These are phyloP conservation scores for Erythrocercus mccallii DNA, from an alignment of 2,113 vertebrate species.

Conservation along the genomic window DNA sequence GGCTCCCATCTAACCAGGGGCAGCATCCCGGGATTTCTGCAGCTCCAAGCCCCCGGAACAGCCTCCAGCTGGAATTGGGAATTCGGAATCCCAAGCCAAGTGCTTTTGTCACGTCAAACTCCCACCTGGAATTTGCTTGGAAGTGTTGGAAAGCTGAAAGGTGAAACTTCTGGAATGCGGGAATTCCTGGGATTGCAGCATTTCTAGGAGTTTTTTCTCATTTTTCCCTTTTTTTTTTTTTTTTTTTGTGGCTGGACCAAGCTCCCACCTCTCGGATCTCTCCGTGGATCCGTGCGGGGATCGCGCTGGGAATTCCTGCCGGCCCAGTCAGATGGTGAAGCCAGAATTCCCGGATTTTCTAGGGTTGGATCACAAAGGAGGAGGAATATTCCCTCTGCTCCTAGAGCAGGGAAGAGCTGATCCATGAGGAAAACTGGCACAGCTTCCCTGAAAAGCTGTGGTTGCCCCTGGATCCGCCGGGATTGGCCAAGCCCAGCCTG, in stretches of 20 bases:
- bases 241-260: neutral
- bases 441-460: neutral
- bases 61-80: neutral
- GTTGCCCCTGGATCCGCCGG: neutral
- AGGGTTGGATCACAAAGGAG: neutral
- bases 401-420: neutral
- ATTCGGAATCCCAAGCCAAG: neutral
- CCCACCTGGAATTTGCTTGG: neutral
- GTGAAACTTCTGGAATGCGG: neutral
- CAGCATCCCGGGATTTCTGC: constrained; percentile 15
- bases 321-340: neutral
- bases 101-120: neutral
- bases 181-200: neutral
- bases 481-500: neutral
- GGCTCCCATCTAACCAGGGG: constrained; percentile 23
- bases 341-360: neutral
- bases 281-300: neutral
- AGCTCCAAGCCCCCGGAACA: neutral
- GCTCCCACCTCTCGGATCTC: neutral
- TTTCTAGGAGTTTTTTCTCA: neutral
- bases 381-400: neutral
- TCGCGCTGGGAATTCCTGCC: neutral
- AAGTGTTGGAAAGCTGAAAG: neutral
- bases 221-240: neutral
- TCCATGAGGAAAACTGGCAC: neutral